Evolutionary conservation across 2,888 invertebrate genomes (phyloP), one percentile per base, ranked within the genome.

Genomic region (Pollenia griseotomentosa): DNA sequence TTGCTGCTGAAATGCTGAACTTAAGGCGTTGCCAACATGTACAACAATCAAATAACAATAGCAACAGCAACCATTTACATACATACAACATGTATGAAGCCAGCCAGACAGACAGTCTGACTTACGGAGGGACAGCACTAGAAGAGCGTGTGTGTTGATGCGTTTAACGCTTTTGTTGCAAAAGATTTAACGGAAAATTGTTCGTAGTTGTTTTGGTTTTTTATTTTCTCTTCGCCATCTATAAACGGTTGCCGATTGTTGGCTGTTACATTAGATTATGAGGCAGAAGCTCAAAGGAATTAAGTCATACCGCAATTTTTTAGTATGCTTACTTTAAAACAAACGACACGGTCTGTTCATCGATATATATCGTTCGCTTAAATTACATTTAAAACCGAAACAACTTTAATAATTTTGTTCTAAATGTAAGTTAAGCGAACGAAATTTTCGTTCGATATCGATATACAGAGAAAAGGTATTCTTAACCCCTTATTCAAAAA

Each of bases 111-210:
- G 59, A 78, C 48, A n/a, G 77, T 63, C 11, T n/a, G 40, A 48
- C 61, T 14, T 68, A 44, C 53, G 55, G 57, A 66, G 5, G 33
- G n/a, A 65, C 71, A 11, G 16, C 11, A 71, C 53, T 66, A 83
- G 23, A 65, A 83, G 68, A 63, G 57, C 53, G 79, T 74, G 79
- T 74, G 66, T 74, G 79, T 85, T 85, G 84, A 85, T 79, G 84
- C 84, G 84, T 85, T 85, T 85, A 80, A 80, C 68, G 84, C 79
- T 84, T 84, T 79, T 81, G 84, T 87, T 81, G 84, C 81, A 74
- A 87, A 82, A 82, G 61, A 84, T 84, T 87, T 84, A 87, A 84
- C 87, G 87, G 84, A 84, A 87, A 70, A 74, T 81, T 84, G 81
- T 83, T 83, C 78, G 81, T 63, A 77, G 73, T 70, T 73, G 61